A percentile compares a stretch with the other conserved stretches of the same genome.
Evolutionary conservation across 2,888 invertebrate genomes (phyloP).

Genomic region (Teleiodes luculella): DNA sequence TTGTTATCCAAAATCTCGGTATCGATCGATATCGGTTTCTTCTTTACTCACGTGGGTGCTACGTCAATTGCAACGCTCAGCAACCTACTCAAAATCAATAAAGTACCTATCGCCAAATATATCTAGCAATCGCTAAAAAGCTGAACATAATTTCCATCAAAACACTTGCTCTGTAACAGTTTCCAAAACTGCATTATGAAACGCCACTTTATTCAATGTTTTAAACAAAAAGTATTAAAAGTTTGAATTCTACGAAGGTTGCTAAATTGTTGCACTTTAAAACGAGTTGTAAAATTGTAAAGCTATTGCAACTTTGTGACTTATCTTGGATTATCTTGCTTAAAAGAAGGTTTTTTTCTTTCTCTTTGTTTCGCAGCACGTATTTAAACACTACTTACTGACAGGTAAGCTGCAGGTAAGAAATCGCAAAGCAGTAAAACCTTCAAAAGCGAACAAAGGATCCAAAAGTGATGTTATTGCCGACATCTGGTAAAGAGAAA

Average conservation of each 20-base stretch:
- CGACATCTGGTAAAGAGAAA: background rate
- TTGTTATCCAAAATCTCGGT: too few species aligned
- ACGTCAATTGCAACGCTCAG: too few species aligned
- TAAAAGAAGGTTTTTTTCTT: background rate
- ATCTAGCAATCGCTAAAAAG: too few species aligned
- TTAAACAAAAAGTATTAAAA: background rate
- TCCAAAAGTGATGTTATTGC: background rate
- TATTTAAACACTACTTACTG: background rate
- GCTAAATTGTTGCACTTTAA: background rate
- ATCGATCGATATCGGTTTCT: too few species aligned
- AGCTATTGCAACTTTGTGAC: background rate
- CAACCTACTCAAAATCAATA: too few species aligned
- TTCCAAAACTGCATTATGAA: too few species aligned
- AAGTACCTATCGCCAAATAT: too few species aligned
- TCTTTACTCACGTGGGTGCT: too few species aligned
- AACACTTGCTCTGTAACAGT: too few species aligned
- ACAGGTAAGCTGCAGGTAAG: background rate
- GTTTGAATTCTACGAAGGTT: background rate
- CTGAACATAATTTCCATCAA: too few species aligned
- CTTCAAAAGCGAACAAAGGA: background rate
- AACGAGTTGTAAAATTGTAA: background rate
- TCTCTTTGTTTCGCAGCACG: background rate
- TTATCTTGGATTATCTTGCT: slow-evolving; percentile 2
- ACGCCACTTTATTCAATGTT: background rate
- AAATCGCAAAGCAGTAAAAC: background rate